phyloP scores from a whole-genome alignment of 1,140 invertebrate genomes.

The Cyrtorhinus lividipennis region DNA sequence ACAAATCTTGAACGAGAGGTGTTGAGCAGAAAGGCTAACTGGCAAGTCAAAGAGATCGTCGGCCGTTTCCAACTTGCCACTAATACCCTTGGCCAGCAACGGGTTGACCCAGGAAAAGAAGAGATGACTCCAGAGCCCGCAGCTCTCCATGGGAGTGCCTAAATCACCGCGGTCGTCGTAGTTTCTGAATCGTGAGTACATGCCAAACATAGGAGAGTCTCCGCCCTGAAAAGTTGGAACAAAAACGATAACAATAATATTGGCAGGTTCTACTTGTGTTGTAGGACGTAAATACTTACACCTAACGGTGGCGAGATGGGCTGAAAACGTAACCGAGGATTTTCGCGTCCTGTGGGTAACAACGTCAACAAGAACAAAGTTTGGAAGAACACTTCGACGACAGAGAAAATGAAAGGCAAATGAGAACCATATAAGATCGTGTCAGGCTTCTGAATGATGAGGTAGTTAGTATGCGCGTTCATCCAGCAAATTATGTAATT shows the following conservation, averaged over 20 bases:
- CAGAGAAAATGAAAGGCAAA: constrained; percentile 34
- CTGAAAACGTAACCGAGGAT: constrained; percentile 8
- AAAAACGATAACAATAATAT: too few species aligned
- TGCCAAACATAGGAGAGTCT: constrained; percentile 33
- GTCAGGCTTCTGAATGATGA: constrained; percentile 30
- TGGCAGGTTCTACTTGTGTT: too few species aligned
- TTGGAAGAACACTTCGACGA: constrained; percentile 31
- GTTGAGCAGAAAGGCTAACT: constrained; percentile 42
- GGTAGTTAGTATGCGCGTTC: constrained; percentile 27
- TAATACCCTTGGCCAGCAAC: constrained; percentile 65
- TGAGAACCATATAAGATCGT: constrained; percentile 25
- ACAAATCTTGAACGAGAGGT: constrained; percentile 39
- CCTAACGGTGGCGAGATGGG: constrained; percentile 8
- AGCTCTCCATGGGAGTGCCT: constrained; percentile 65
- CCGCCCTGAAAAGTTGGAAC: constrained; percentile 32
- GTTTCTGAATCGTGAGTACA: constrained; percentile 42
- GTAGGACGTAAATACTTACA: too few species aligned
- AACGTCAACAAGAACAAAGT: constrained; percentile 25
- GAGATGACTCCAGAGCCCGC: constrained; percentile 52
- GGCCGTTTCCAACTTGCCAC: constrained; percentile 49
- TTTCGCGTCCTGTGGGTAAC: constrained; percentile 17
- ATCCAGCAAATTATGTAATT: constrained; percentile 45
- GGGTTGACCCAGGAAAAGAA: constrained; percentile 79
- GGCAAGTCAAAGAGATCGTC: constrained; percentile 83
- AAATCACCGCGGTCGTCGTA: constrained; percentile 50